These are phyloP conservation scores for Tipula lateralis DNA, from an alignment of 2,888 invertebrate species.

Conservation along the genomic window DNA sequence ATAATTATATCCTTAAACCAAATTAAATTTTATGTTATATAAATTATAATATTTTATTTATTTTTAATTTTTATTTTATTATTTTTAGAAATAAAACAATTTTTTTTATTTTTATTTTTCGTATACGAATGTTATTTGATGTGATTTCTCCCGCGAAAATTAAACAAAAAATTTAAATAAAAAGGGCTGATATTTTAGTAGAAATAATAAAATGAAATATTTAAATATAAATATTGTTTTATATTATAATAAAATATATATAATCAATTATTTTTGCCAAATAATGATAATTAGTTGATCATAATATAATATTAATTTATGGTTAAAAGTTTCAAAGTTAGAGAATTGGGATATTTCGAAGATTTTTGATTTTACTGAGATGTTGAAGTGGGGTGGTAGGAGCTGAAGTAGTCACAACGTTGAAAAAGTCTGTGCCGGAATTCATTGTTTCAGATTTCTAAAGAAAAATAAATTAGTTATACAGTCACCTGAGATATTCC, in stretches of 20 bases:
- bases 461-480: no score
- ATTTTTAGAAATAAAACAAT: not conserved
- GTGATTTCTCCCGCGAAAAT: slow-evolving; percentile 24
- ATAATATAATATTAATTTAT: not conserved
- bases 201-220: not conserved
- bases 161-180: not conserved
- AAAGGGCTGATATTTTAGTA: not conserved
- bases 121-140: not conserved
- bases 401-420: no score
- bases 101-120: not conserved
- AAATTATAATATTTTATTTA: not conserved
- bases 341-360: no score
- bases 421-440: no score
- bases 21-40: slow-evolving; percentile 8
- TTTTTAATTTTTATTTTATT: not conserved
- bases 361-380: no score
- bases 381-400: no score
- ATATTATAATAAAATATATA: not conserved
- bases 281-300: not conserved
- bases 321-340: not conserved
- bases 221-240: not conserved
- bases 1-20: slow-evolving; percentile 24
- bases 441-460: no score
- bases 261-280: not conserved
- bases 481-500: no score